Base-by-base conservation (phyloP, 1,140 invertebrate genomes). In the Saccostrea cuccullata region DNA sequence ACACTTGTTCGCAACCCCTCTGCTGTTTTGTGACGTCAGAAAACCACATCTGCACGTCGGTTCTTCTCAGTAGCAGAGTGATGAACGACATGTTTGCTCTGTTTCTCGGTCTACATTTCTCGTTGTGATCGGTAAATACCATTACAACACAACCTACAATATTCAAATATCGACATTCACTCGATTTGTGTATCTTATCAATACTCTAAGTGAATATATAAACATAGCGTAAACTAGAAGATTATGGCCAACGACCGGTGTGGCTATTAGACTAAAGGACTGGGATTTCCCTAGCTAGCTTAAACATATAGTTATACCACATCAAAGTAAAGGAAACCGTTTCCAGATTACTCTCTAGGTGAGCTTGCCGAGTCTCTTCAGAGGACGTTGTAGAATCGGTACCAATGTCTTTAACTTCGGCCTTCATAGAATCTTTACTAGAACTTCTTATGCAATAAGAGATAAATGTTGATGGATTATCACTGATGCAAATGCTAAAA, bases 151-250 rank as follows among this genome's bases (percentile, higher is more conserved):
- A 20, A 23, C 17, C 8, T 3, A 67, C 70, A 77, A 77, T 77
- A 77, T 77, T 77, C 70, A 77, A 77, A 77, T 77, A 77, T 15
- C 26, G 70, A 77, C 70, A 77, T 77, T 77, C 70, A 77, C 26
- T 77, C 70, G 26, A 77, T 77, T 77, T 77, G 70, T 77, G 70
- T 77, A 77, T 77, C 70, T 77, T 77, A 77, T 77, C 70, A 77
- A 77, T 77, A 13, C 70, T 77, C 70, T 30, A 77, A 77, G 70
- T 77, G 70, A 77, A 77, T 77, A 36, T 77, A 77, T 77, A 77
- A 77, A 77, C 70, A 77, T 30, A 20, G 26, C 26, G 12, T 77
- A 36, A 36, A 77, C 70, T 30, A 77, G 70, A 77, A 77, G 70
- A 77, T 77, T 77, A 77, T 0, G 4, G 30, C 4, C 70, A 77